Evolutionary conservation across 2,888 invertebrate species (phyloP).

Genomic region (Xestia ashworthii): DNA sequence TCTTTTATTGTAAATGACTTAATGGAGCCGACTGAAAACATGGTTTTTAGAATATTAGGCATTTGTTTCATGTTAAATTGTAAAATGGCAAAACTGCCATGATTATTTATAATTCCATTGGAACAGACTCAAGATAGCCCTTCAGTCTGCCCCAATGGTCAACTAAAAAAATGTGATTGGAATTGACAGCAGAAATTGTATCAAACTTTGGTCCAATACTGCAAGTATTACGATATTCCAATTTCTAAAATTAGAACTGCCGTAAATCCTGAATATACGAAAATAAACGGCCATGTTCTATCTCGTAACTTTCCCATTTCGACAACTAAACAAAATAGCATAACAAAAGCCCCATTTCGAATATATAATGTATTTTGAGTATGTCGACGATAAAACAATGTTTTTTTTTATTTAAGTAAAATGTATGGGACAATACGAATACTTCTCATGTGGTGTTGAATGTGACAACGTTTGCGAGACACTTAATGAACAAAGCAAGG

Average conservation of each 20-base stretch:
- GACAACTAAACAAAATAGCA: too few relatives aligned
- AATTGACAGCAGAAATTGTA: not conserved
- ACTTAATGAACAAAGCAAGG: slow-evolving; percentile 63
- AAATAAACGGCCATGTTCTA: not conserved
- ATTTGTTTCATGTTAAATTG: too few relatives aligned
- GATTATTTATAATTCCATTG: too few relatives aligned
- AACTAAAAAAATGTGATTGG: not conserved
- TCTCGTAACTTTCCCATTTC: too few relatives aligned
- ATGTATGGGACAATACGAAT: slow-evolving; percentile 63
- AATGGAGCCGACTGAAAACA: not conserved
- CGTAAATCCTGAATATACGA: not conserved
- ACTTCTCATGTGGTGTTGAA: slow-evolving; percentile 69
- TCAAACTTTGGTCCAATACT: not conserved
- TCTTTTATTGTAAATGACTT: not conserved
- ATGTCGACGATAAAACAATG: not conserved
- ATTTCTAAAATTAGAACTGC: not conserved
- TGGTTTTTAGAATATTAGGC: not conserved
- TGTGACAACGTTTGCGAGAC: slow-evolving; percentile 74
- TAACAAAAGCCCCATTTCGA: too few relatives aligned
- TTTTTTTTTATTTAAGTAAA: slow-evolving; percentile 44
- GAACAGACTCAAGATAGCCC: too few relatives aligned
- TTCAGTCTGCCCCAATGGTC: not conserved
- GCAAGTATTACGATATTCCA: not conserved
- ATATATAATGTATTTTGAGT: too few relatives aligned
- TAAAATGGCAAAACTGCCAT: too few relatives aligned